Base-by-base conservation (phyloP, 2,888 invertebrate genomes). In the Himalopsyche japonica region DNA sequence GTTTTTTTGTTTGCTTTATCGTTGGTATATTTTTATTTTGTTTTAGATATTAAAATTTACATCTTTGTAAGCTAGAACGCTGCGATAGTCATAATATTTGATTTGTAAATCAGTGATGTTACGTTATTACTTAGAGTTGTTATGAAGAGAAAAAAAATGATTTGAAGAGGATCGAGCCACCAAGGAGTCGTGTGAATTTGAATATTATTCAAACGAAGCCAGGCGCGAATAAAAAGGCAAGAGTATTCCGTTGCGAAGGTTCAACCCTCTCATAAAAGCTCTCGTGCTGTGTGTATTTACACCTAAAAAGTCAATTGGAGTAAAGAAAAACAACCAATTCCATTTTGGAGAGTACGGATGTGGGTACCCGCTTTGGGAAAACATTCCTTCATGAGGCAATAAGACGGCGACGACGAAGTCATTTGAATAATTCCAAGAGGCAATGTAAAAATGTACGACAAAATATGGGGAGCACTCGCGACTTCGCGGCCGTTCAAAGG, bases 281-380 rank as follows among this genome's bases (percentile, higher is more conserved):
- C 80, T 76, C 81, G 49, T 64, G 43, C 64, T 76, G 64, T 80
- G 82, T 81, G 84, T 86, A 86, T 86, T 86, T 82, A 81, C 86
- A 86, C 84, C 84, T 86, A 84, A 78, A 47, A 78, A 82, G 84
- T 84, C 86, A 84, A 80, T 86, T 86, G 82, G 82, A 84, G 82
- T 81, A 81, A 82, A 82, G 81, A 84, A 84, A 84, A 86, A 86
- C 86, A 86, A 82, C 82, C 84, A 84, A 81, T 82, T 82, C 79
- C 82, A 77, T 84, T 79, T 82, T 76, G 64, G 49, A 57, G 57
- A 20, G 49, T 34, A 32, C 77, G 12, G 49, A 43, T 49, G 77
- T 27, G 43, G 48, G 48, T 34, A 64, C 47, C 70, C 27, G 24
- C 83, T 47, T 20, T 57, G 64, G n/a, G 64, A 77, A 81, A 81